Conservation (phyloP, 2,797 vertebrate genomes). For the Enoplosus armatus region DNA sequence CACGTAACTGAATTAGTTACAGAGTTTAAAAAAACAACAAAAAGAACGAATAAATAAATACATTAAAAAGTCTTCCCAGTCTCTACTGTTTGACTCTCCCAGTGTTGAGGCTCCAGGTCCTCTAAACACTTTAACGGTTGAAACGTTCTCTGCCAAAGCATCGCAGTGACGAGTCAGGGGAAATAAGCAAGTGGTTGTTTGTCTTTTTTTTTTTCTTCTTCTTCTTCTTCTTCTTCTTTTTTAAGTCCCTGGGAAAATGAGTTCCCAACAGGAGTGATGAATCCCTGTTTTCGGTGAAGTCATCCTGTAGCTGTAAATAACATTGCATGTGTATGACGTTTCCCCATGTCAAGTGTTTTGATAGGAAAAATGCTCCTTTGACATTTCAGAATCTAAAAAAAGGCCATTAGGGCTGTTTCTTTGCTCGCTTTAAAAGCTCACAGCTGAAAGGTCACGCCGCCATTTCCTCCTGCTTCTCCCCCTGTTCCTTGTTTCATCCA, state of each 20-base stretch:
- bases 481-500: conserved; percentile 59
- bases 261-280: conserved; percentile 67
- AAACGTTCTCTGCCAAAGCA: conserved; percentile 56
- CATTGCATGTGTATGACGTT: conserved; percentile 52
- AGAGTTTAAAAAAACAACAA: conserved; percentile 49
- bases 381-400: conserved; percentile 68
- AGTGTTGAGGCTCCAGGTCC: conserved; percentile 61
- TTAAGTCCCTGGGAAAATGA: conserved; percentile 56
- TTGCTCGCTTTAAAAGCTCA: conserved; percentile 57
- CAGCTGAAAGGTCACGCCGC: conserved; percentile 66
- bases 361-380: conserved; percentile 68
- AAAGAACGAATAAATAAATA: conserved; percentile 57
- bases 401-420: conserved; percentile 63
- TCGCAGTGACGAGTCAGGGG: conserved; percentile 50
- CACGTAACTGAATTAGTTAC: conserved; percentile 38
- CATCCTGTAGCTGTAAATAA: conserved; percentile 70
- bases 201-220: no score
- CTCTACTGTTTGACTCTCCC: conserved; percentile 56
- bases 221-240: no score
- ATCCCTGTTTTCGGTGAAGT: conserved; percentile 68
- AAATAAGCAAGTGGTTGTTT: conserved; percentile 62
- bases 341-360: conserved; percentile 67
- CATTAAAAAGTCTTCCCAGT: conserved; percentile 28
- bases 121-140: conserved; percentile 62
- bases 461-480: conserved; percentile 56